These are phyloP conservation scores for Drosophila multiciliata DNA, from an alignment of 2,888 invertebrate genomes.

Conservation along the genomic window DNA sequence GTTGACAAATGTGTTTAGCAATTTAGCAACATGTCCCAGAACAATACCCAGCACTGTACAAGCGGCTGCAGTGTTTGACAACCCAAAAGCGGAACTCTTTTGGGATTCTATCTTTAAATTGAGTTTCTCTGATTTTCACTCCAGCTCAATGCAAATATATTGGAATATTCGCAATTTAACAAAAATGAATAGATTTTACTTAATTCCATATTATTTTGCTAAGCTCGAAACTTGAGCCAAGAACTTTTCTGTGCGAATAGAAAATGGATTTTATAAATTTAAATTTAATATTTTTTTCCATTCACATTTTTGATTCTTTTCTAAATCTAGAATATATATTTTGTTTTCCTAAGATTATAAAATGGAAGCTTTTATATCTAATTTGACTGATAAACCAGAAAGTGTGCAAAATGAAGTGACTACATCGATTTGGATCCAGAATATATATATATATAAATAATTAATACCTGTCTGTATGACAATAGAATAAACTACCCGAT, in stretches of 20 bases:
- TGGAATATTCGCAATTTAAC: not conserved
- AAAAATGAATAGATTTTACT: not conserved
- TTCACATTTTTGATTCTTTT: not conserved
- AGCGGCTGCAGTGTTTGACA: not conserved
- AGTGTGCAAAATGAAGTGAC: not conserved
- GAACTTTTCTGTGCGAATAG: not conserved
- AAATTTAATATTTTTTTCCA: not conserved
- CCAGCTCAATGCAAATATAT: not conserved
- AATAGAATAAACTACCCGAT: not conserved
- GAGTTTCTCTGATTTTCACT: not conserved
- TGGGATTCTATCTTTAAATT: not conserved
- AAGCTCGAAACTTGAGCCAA: not conserved
- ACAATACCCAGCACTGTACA: slow-evolving; percentile 26
- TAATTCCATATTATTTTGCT: not conserved
- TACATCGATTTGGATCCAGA: not conserved
- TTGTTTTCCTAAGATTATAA: not conserved
- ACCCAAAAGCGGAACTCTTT: not conserved
- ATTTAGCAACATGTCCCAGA: slow-evolving; percentile 16
- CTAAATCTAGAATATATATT: not conserved
- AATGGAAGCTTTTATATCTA: not conserved
- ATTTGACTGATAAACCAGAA: not conserved
- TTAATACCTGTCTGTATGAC: not conserved
- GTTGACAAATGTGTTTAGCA: slow-evolving; percentile 66
- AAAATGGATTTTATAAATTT: too few relatives aligned
- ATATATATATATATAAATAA: not conserved